These are phyloP conservation scores for Calliopsis andreniformis DNA, from an alignment of 1,140 invertebrate species.

Conservation along the genomic window DNA sequence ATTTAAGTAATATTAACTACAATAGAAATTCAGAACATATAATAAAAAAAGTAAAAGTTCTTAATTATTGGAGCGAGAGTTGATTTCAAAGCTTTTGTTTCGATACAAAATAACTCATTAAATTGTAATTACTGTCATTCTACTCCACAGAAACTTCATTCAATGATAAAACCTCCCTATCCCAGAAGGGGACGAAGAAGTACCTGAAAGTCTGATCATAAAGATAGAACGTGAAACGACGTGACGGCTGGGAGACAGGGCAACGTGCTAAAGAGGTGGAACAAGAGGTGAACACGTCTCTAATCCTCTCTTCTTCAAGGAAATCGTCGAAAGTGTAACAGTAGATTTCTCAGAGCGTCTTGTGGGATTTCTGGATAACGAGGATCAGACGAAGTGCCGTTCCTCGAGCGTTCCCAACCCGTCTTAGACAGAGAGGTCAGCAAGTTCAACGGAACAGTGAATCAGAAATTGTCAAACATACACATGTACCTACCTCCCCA, in stretches of 20 bases:
- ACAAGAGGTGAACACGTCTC: slow-evolving; percentile 17
- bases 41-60: too few species aligned
- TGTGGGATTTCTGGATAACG: background rate
- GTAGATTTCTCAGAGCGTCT: slow-evolving; percentile 35
- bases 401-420: background rate
- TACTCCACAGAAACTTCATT: too few species aligned
- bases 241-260: background rate
- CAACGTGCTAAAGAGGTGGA: background rate
- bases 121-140: too few species aligned
- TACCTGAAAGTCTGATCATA: background rate
- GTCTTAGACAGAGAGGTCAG: slow-evolving; percentile 6
- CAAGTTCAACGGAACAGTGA: slow-evolving; percentile 16
- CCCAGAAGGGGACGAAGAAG: background rate
- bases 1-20: too few species aligned
- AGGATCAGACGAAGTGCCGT: slow-evolving; percentile 18
- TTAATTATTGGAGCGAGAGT: too few species aligned
- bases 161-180: background rate
- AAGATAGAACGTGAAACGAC: background rate
- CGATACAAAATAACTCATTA: too few species aligned
- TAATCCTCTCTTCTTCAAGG: slow-evolving; percentile 13
- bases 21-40: too few species aligned
- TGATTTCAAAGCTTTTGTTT: too few species aligned
- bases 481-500: too few species aligned
- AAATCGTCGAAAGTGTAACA: slow-evolving; percentile 62
- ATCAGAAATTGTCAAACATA: slow-evolving; percentile 17